These are phyloP conservation scores for Eretmochelys imbricata DNA, from an alignment of 2,113 vertebrate species.

Conservation along the genomic window DNA sequence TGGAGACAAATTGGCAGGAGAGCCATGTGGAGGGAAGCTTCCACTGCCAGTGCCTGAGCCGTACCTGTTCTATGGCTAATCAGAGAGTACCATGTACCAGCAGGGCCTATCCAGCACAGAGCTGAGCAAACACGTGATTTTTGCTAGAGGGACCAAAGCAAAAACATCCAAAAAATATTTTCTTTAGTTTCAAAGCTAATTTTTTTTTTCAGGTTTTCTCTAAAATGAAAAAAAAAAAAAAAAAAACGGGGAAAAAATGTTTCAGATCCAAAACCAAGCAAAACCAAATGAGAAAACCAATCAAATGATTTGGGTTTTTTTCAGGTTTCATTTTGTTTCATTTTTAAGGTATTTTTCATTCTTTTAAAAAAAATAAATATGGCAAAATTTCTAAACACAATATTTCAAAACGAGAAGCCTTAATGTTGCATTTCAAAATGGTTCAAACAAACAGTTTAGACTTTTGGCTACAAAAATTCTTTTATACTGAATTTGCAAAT, in stretches of 20 bases:
- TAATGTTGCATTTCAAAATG: not conserved
- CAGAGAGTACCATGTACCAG: not conserved
- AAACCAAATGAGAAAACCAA: not conserved
- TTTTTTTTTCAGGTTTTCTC: not conserved
- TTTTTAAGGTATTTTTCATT: not conserved
- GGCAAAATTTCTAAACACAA: not conserved
- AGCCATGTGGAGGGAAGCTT: not conserved
- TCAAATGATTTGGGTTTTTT: not conserved
- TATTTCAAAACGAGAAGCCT: not conserved
- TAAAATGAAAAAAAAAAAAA: not conserved
- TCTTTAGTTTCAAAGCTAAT: not conserved
- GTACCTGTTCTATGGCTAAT: slow-evolving; percentile 1
- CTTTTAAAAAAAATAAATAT: not conserved
- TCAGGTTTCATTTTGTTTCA: not conserved
- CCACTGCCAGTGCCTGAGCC: slow-evolving; percentile 1
- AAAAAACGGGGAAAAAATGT: not conserved
- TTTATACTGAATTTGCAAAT: not conserved
- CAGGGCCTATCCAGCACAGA: not conserved
- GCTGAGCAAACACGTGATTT: not conserved
- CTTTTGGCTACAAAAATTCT: not conserved
- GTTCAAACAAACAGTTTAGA: not conserved
- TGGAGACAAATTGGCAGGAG: slow-evolving; percentile 7
- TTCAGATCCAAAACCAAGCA: not conserved
- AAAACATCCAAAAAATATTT: not conserved
- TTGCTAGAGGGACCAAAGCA: not conserved